Evolutionary conservation across 2,113 vertebrate genomes (phyloP), one percentile per base, ranked within the genome.

Genomic region (Mesembrinibis cayennensis): DNA sequence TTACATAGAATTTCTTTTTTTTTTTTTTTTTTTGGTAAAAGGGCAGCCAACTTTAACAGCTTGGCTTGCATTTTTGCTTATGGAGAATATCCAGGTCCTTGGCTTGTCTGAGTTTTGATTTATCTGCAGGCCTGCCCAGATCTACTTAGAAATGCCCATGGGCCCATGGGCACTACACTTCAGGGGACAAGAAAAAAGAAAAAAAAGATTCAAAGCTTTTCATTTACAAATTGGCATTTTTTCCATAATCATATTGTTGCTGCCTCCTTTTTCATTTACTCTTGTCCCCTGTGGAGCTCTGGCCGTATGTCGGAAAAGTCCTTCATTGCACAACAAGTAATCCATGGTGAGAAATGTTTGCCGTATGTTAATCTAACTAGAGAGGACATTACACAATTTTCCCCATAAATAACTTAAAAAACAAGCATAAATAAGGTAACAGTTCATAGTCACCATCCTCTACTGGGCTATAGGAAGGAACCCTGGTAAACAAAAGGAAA

Each of bases 111-210:
- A 77, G 25, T 82, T 85, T 85, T 63, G 56, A 74, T 95, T 92
- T 91, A 73, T 93, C 45, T 92, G 27, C 59, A 70, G 50, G 42
- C 36, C 30, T 93, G 55, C 29, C 74, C 81, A 88, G 21, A 72
- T 67, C 61, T 87, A 61, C 52, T 91, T 93, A 85, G 62, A 94
- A 95, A 94, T 92, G 49, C 55, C 66, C 88, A 72, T 77, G 83
- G 62, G 49, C 55, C 66, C 88, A 72, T 77, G 83, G 62, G 42
- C 40, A 59, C n/a, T n/a, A 22, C 3, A 29, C 13, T 70, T 82
- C 12, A 26, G 55, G 25, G 16, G 7, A 26, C 9, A 11, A 38
- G 7, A 27, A 16, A 9, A 12, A 1, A 25, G 23, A 50, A 53
- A 12, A 14, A 32, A 6, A 25, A 3, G 1, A 72, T 53, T 53